Evolutionary conservation across 2,113 vertebrate genomes (phyloP).

Genomic region (Poeciliopsis retropinna): DNA sequence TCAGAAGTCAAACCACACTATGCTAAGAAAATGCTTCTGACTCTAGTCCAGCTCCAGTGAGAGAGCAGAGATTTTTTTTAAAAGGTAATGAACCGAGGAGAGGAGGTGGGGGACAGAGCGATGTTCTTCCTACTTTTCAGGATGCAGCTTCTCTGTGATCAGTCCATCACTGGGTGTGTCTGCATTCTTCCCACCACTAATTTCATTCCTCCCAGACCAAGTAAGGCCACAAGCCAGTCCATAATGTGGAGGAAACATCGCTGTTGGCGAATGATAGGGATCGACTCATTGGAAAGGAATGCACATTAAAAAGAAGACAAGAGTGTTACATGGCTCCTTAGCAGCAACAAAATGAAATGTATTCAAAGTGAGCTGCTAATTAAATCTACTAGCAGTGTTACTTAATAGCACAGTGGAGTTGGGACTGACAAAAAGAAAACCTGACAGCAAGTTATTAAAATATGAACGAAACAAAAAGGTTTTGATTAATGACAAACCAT

Average conservation of each 20-base stretch:
- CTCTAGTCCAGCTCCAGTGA: conserved; percentile 7
- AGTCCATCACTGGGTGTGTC: conserved; percentile 82
- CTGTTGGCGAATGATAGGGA: conserved; percentile 60
- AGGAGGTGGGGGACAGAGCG: conserved; percentile 5
- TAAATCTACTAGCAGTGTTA: background rate
- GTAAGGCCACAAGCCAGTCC: conserved; percentile 68
- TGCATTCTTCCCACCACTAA: conserved; percentile 77
- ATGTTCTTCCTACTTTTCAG: conserved; percentile 55
- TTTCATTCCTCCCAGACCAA: conserved; percentile 77
- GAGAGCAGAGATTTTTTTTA: conserved; percentile 46
- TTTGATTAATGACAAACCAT: background rate
- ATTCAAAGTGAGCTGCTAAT: background rate
- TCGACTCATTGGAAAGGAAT: conserved; percentile 62
- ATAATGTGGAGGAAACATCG: conserved; percentile 68
- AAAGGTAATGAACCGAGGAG: conserved; percentile 26
- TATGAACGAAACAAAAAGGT: background rate
- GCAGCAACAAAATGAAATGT: conserved; percentile 17
- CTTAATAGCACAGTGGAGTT: background rate
- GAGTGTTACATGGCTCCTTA: background rate
- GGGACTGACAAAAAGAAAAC: background rate
- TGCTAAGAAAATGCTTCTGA: conserved; percentile 5
- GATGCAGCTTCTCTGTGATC: conserved; percentile 80
- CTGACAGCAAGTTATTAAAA: background rate
- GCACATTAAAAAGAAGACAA: conserved; percentile 10
- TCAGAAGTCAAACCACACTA: background rate